Evolutionary conservation across 2,113 vertebrate species (phyloP).

Genomic region (Halichoeres trimaculatus): DNA sequence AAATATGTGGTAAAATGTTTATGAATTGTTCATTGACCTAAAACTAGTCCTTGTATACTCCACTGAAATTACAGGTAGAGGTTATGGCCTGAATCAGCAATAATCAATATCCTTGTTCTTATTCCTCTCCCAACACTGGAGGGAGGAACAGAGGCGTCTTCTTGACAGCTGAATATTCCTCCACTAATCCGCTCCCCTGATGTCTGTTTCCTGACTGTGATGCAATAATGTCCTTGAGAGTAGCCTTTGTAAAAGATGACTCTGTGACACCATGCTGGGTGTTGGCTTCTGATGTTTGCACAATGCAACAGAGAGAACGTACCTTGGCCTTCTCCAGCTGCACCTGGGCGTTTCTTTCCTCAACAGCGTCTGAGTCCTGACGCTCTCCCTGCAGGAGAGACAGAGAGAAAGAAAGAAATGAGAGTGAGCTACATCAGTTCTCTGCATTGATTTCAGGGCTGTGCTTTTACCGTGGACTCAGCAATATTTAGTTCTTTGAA

Average conservation of each 20-base stretch:
- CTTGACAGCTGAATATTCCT: slow-evolving; percentile 48
- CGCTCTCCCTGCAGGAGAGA: slow-evolving; percentile 90
- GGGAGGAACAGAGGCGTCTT: slow-evolving; percentile 31
- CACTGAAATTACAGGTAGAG: too few relatives aligned
- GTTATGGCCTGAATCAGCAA: neutral
- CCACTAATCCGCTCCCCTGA: slow-evolving; percentile 41
- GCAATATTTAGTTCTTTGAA: neutral
- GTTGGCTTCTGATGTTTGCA: neutral
- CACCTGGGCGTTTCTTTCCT: slow-evolving; percentile 97
- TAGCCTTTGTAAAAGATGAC: slow-evolving; percentile 22
- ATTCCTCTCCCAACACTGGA: slow-evolving; percentile 1
- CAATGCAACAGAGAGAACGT: slow-evolving; percentile 49
- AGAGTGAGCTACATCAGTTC: neutral
- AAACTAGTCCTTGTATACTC: too few relatives aligned
- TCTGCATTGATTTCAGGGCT: neutral
- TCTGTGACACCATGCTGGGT: neutral
- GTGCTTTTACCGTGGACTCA: neutral
- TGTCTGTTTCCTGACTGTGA: slow-evolving; percentile 55
- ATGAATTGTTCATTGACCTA: too few relatives aligned
- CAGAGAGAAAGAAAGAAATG: neutral
- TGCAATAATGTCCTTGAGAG: slow-evolving; percentile 52
- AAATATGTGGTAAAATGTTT: too few relatives aligned
- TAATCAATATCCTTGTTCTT: slow-evolving; percentile 25
- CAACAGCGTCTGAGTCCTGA: slow-evolving; percentile 92
- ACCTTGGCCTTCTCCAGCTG: slow-evolving; percentile 99